Base-by-base conservation (phyloP, 2,888 invertebrate genomes). In the Andrena praecox region DNA sequence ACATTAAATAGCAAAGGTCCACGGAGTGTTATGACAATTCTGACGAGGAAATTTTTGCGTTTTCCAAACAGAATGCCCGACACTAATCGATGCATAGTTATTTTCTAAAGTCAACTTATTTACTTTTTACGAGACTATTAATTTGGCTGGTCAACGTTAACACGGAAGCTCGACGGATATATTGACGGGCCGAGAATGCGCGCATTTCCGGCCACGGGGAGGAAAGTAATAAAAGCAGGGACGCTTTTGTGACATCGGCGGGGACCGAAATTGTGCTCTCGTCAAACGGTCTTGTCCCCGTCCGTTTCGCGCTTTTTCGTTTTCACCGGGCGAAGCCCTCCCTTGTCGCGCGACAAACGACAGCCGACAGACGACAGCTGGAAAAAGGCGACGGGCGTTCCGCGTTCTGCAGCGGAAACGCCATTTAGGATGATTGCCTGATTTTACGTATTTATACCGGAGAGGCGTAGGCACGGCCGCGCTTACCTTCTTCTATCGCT, bases 341-440 rank as follows among this genome's bases (percentile, higher is more conserved):
- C 80, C 82, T 74, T 80, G 83, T 85, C 84, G 85, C 76, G 85
- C 76, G 89, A 89, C 91, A 91, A 91, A 93, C 90, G 91, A 92
- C 91, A 90, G 88, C 87, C 89, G 88, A 90, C 90, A 87, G 88
- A 88, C 86, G 87, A 88, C 89, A 90, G 87, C 82, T 86, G 84
- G 85, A 87, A 91, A 91, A 91, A 89, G 86, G 87, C 87, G 88
- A 86, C 87, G 84, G 82, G 33, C 59, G 67, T 59, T 77, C 75
- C 77, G 73, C 78, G 81, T 80, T 81, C 72, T 60, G 70, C 63
- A 35, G 62, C 68, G 24, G 5, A 48, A 73, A 74, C 86, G 80
- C 91, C 93, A 90, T 91, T 93, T 92, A 91, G 91, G 91, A 91
- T 92, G 93, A 93, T 93, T 92, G 91, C 92, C 88, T 86, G 92